Percentiles rank a stretch among this genome's conserved stretches.
These are phyloP conservation scores for Saccostrea cuccullata DNA, from an alignment of 1,140 invertebrate species.

Conservation along the genomic window DNA sequence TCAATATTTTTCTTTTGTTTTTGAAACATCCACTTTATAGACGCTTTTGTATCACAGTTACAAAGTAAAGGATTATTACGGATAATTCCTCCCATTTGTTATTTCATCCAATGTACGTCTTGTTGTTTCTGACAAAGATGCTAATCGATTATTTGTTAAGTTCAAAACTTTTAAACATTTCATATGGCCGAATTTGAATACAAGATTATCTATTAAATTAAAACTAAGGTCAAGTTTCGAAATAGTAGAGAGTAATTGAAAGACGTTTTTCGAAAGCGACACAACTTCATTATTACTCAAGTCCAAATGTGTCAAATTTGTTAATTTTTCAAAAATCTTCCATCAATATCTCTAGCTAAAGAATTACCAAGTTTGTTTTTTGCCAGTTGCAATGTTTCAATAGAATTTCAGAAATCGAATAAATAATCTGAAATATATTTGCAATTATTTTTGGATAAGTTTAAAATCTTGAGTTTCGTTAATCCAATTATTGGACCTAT, in stretches of 20 bases:
- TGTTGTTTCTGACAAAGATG: no score
- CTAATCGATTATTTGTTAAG: no score
- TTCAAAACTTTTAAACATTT: background rate
- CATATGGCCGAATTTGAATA: background rate
- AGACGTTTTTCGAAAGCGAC: background rate
- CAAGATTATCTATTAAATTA: background rate
- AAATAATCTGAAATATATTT: background rate
- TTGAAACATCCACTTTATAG: no score
- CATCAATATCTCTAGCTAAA: background rate
- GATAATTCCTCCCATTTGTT: no score
- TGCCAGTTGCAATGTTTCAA: background rate
- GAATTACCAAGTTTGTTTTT: background rate
- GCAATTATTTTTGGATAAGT: slow-evolving; percentile 1
- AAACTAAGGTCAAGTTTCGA: background rate
- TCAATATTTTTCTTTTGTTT: no score
- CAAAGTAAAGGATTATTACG: no score
- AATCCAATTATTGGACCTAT: background rate
- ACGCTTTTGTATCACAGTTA: no score
- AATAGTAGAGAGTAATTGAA: background rate
- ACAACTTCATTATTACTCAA: background rate
- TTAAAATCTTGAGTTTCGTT: background rate
- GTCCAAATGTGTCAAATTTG: background rate
- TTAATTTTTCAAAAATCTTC: background rate
- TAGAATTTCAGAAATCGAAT: background rate
- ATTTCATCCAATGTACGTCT: no score